Evolutionary conservation across 37 sponge, comb jelly and placozoan species (phyloP).

Genomic region (Cliona cf. orientalis): DNA sequence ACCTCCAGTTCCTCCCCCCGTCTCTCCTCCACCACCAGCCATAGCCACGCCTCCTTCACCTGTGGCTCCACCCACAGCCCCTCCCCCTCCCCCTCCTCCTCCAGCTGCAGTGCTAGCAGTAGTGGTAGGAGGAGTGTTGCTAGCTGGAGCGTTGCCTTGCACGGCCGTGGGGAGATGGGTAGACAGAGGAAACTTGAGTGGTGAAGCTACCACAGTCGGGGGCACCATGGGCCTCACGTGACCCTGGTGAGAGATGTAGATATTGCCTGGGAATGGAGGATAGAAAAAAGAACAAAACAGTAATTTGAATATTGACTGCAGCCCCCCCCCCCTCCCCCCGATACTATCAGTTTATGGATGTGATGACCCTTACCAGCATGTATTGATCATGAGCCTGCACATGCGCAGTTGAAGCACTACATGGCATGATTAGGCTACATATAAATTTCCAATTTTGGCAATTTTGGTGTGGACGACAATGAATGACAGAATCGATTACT

Average conservation of each 20-base stretch:
- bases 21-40: background rate
- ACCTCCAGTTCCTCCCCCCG: background rate
- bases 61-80: background rate
- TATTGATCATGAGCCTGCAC: no score
- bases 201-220: slow-evolving; percentile 57
- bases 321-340: no score
- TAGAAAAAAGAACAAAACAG: no score
- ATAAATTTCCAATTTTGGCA: no score
- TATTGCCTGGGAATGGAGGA: background rate
- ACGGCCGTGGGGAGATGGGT: slow-evolving; percentile 9
- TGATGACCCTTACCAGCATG: no score
- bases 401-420: no score
- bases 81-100: background rate
- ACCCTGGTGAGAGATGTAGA: background rate
- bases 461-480: no score
- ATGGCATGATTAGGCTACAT: no score
- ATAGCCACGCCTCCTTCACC: background rate
- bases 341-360: no score
- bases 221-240: background rate
- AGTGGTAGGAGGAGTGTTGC: no score
- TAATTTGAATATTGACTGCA: no score
- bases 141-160: background rate
- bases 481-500: no score
- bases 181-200: slow-evolving; percentile 31
- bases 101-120: background rate